Evolutionary conservation across 2,797 vertebrate genomes (phyloP).

Genomic region (Epinephelus coioides): DNA sequence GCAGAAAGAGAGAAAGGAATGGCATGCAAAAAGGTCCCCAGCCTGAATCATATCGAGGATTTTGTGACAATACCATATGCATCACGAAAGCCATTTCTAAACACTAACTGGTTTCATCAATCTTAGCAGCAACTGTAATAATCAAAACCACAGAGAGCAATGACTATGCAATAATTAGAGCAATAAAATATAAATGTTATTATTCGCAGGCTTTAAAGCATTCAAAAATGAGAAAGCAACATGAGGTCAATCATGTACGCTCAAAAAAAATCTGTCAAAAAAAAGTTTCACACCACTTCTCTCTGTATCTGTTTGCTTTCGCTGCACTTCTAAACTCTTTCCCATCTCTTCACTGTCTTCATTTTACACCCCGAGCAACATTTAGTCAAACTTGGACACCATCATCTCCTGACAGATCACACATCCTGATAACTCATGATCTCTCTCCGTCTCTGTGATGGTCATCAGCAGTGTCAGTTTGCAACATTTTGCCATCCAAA

Average conservation of each 20-base stretch:
- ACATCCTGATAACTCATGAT: constrained; percentile 32
- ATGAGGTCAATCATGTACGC: neutral
- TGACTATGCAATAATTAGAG: neutral
- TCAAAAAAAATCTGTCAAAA: neutral
- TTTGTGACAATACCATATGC: neutral
- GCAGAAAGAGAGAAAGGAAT: neutral
- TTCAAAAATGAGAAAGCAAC: neutral
- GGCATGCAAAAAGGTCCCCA: neutral
- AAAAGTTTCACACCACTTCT: constrained; percentile 7
- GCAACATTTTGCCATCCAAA: constrained; percentile 39
- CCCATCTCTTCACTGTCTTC: constrained; percentile 7
- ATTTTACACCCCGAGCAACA: constrained; percentile 38
- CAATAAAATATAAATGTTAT: neutral
- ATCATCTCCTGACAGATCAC: constrained; percentile 53
- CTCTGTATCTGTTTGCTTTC: neutral
- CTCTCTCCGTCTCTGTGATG: constrained; percentile 50
- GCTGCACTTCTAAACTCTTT: constrained; percentile 3
- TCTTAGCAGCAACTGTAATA: neutral
- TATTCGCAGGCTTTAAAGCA: neutral
- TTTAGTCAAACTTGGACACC: constrained; percentile 41
- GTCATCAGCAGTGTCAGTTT: constrained; percentile 50
- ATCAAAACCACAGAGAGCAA: neutral
- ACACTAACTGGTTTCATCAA: neutral
- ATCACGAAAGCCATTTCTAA: constrained; percentile 1
- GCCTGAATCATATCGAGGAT: neutral